Evolutionary conservation across 64 coral and sea anemone species (phyloP).

Genomic region (Pachyseris speciosa): DNA sequence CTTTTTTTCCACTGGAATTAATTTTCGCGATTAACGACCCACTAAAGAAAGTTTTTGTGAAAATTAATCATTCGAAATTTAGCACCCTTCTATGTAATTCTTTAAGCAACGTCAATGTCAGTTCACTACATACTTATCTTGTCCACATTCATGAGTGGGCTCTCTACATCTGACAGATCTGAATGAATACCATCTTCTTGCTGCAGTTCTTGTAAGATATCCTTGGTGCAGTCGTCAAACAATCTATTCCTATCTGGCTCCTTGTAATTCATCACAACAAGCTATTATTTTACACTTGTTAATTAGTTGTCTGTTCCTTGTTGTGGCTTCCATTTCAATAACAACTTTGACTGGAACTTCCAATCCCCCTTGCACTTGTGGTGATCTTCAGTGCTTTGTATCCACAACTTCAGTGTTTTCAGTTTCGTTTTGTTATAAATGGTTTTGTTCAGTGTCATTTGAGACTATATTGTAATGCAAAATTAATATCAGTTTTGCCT

Average conservation of each 20-base stretch:
- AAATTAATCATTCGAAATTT: constrained; percentile 15
- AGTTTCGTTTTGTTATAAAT: too few relatives aligned
- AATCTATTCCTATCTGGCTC: constrained; percentile 1
- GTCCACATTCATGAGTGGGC: neutral
- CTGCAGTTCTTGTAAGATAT: constrained; percentile 7
- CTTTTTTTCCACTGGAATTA: too few relatives aligned
- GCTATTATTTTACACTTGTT: constrained; percentile 24
- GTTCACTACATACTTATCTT: neutral
- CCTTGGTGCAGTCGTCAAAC: constrained; percentile 12
- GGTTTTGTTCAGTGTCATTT: too few relatives aligned
- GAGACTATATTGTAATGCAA: too few relatives aligned
- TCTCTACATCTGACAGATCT: neutral
- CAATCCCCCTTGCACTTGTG: neutral
- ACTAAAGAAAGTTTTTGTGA: neutral
- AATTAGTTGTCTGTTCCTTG: neutral
- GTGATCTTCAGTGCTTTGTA: neutral
- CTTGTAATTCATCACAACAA: constrained; percentile 24
- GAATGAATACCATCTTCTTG: neutral
- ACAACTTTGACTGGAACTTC: constrained; percentile 21
- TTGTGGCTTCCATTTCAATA: neutral
- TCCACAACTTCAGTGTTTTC: neutral
- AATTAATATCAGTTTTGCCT: too few relatives aligned
- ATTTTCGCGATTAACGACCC: constrained; percentile 2
- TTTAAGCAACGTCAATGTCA: neutral
- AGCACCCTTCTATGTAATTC: neutral